A percentile compares a stretch with the other conserved stretches of the same genome.
Conservation (phyloP, 2,113 vertebrate species). For the Coptodon bakossiorum region DNA sequence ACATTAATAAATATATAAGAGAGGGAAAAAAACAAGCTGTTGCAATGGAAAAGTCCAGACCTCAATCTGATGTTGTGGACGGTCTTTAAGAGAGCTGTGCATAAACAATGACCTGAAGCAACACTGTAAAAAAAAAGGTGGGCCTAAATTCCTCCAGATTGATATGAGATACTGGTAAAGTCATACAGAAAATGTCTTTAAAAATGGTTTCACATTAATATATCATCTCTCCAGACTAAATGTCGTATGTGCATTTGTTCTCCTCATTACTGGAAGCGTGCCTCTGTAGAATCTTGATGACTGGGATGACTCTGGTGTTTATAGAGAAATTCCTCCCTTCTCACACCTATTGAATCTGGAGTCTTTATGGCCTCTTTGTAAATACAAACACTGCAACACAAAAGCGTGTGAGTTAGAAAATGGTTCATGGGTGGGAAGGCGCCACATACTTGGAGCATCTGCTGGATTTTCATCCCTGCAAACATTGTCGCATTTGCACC, state of each 20-base stretch:
- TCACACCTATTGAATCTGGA: constrained; percentile 30
- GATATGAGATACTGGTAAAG: not conserved
- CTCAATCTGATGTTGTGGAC: not conserved
- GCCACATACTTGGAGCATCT: constrained; percentile 24
- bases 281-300: constrained; percentile 16
- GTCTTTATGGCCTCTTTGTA: constrained; percentile 54
- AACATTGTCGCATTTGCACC: not conserved
- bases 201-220: not conserved
- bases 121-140: not conserved
- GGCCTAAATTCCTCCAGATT: not conserved
- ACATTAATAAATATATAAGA: not conserved
- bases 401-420: constrained; percentile 26
- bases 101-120: not conserved
- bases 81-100: not conserved
- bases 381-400: constrained; percentile 53
- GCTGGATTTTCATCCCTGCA: constrained; percentile 24
- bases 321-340: constrained; percentile 58
- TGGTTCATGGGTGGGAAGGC: not conserved
- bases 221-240: not conserved
- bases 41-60: not conserved
- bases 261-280: constrained; percentile 43
- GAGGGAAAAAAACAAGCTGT: not conserved
- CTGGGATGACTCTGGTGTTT: constrained; percentile 42
- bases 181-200: not conserved
- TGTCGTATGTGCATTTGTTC: constrained; percentile 23